A percentile compares a stretch with the other conserved stretches of the same genome.
These are phyloP conservation scores for Paralichthys olivaceus DNA, from an alignment of 2,113 vertebrate genomes.

Conservation along the genomic window DNA sequence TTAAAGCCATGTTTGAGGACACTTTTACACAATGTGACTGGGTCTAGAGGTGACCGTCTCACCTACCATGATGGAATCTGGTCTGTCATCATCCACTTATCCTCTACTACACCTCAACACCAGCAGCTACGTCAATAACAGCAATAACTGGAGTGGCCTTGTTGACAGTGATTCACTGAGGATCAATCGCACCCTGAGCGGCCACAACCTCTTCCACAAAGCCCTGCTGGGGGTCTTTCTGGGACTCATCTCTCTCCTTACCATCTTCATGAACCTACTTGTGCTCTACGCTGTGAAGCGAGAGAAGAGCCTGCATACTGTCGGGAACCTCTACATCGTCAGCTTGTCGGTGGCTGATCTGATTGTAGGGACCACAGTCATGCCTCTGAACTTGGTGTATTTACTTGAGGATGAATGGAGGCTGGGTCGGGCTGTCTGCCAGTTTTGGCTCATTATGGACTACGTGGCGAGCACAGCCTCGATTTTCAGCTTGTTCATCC, in stretches of 20 bases:
- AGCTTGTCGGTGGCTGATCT: constrained; percentile 93
- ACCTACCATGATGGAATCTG: constrained; percentile 66
- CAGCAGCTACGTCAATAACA: constrained; percentile 34
- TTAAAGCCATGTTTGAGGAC: constrained; percentile 3
- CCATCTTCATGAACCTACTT: constrained; percentile 91
- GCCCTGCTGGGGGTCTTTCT: constrained; percentile 85
- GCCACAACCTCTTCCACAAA: constrained; percentile 66
- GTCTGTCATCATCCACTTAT: constrained; percentile 41
- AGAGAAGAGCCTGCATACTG: constrained; percentile 92
- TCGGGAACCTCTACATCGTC: constrained; percentile 95
- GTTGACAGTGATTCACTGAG: constrained; percentile 8
- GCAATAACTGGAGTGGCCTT: constrained; percentile 48
- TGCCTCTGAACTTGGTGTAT: constrained; percentile 93
- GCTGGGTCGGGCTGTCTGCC: constrained; percentile 86
- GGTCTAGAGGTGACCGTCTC: constrained; percentile 22
- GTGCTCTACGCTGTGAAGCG: constrained; percentile 89
- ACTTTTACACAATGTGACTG: constrained; percentile 67
- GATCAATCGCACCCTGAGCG: constrained; percentile 59
- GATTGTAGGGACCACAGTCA: constrained; percentile 91
- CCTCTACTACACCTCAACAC: constrained; percentile 29
- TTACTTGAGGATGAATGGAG: constrained; percentile 84
- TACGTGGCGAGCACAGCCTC: constrained; percentile 96
- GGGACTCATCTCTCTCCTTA: constrained; percentile 87
- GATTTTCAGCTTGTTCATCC: constrained; percentile 92
- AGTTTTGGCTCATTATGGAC: constrained; percentile 98